Evolutionary conservation across 1,140 invertebrate species (phyloP).

Genomic region (Lepidurus arcticus): DNA sequence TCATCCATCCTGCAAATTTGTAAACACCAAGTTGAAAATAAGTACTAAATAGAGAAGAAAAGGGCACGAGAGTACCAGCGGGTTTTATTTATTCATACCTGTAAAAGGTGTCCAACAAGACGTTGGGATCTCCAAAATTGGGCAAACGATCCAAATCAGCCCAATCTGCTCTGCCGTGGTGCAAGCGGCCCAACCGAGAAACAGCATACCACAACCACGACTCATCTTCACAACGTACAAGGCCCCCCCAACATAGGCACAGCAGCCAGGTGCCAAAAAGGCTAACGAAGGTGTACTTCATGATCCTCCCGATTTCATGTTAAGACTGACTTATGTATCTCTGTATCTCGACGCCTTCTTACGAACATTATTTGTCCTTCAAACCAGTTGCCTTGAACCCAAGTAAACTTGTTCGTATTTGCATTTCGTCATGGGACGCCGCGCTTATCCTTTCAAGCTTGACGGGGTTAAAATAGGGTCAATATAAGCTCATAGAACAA

Average conservation of each 20-base stretch:
- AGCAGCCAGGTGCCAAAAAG: background rate
- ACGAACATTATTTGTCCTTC: background rate
- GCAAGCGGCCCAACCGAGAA: conserved; percentile 7
- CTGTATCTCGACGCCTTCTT: background rate
- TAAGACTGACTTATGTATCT: background rate
- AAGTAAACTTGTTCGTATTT: background rate
- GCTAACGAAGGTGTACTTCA: background rate
- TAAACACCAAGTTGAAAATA: background rate
- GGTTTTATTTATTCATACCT: conserved; percentile 6
- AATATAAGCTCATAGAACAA: background rate
- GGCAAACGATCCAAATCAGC: conserved; percentile 14
- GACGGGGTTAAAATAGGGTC: too few species aligned
- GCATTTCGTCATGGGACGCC: too few species aligned
- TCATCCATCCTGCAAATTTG: background rate
- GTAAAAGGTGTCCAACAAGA: conserved; percentile 30
- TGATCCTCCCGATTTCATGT: background rate
- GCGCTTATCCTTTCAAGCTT: too few species aligned
- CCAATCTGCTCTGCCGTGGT: background rate
- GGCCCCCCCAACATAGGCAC: background rate
- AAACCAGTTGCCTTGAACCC: background rate
- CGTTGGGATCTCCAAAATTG: conserved; percentile 23
- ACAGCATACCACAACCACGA: conserved; percentile 16
- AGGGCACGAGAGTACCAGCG: background rate
- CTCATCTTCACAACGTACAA: conserved; percentile 13
- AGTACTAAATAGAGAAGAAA: background rate